Conservation (phyloP, 2,113 vertebrate species). For the Tachysurus fulvidraco region DNA sequence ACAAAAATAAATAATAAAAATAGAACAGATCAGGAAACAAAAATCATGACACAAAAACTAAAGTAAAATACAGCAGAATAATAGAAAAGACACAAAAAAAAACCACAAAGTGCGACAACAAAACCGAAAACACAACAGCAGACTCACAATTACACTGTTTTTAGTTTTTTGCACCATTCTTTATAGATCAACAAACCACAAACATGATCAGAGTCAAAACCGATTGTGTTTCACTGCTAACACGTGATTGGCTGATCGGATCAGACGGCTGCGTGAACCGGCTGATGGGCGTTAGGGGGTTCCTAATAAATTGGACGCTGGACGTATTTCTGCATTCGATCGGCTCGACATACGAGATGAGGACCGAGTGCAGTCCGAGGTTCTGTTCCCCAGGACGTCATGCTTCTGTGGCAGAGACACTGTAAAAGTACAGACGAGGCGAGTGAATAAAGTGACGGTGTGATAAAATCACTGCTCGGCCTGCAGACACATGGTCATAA, state of each 20-base stretch:
- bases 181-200: not conserved
- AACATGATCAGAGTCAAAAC: too few relatives aligned
- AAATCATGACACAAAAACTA: not conserved
- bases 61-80: not conserved
- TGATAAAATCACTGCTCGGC: constrained; percentile 20
- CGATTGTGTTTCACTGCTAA: too few relatives aligned
- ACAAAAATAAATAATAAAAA: not conserved
- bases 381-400: not conserved
- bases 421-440: constrained; percentile 1
- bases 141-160: not conserved
- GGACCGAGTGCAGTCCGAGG: not conserved
- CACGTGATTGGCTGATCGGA: too few relatives aligned
- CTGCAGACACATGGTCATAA: constrained; percentile 5
- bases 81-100: not conserved
- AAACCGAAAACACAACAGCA: not conserved
- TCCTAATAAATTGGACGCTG: too few relatives aligned
- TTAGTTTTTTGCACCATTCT: too few relatives aligned
- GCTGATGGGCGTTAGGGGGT: too few relatives aligned
- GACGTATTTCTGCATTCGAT: too few relatives aligned
- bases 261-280: too few relatives aligned
- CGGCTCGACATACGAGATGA: not conserved
- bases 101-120: not conserved
- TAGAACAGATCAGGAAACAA: too few relatives aligned
- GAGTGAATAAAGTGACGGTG: constrained; percentile 42
- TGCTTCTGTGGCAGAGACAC: not conserved